phyloP scores from a whole-genome alignment of 2,888 invertebrate species.

The Drosophila dives region DNA sequence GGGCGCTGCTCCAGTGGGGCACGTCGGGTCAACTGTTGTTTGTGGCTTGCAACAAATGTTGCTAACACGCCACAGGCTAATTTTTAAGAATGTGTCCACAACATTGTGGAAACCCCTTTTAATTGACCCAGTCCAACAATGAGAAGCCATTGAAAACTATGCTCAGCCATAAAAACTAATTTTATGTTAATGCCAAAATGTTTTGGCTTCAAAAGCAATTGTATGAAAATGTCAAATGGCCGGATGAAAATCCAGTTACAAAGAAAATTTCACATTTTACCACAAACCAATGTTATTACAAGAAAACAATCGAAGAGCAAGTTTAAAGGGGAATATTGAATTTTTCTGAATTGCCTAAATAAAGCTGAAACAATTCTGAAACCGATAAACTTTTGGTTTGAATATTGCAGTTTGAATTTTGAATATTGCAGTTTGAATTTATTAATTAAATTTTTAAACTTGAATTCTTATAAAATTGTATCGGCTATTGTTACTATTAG shows the following conservation, averaged over 20 bases:
- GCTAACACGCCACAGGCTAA: constrained; percentile 33
- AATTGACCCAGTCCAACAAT: constrained; percentile 27
- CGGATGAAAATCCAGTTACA: neutral
- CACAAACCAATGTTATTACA: neutral
- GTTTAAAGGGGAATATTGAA: neutral
- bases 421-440: neutral
- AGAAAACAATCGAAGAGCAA: neutral
- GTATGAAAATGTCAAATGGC: neutral
- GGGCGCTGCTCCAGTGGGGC: neutral
- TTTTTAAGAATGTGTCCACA: constrained; percentile 31
- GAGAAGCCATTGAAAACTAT: constrained; percentile 20
- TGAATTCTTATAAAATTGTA: neutral
- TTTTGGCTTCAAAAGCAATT: constrained; percentile 12
- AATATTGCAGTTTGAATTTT: neutral
- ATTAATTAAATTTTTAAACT: neutral
- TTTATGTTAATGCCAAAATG: constrained; percentile 24
- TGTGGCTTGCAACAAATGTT: constrained; percentile 49
- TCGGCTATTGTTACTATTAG: neutral
- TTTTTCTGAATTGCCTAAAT: neutral
- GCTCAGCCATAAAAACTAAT: constrained; percentile 25
- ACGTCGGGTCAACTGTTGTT: constrained; percentile 8
- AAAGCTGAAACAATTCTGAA: neutral
- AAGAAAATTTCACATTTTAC: neutral
- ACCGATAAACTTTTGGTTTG: neutral
- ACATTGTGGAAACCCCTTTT: constrained; percentile 36